Base-by-base conservation (phyloP, 2,888 invertebrate genomes). In the Polydrusus tereticollis region DNA sequence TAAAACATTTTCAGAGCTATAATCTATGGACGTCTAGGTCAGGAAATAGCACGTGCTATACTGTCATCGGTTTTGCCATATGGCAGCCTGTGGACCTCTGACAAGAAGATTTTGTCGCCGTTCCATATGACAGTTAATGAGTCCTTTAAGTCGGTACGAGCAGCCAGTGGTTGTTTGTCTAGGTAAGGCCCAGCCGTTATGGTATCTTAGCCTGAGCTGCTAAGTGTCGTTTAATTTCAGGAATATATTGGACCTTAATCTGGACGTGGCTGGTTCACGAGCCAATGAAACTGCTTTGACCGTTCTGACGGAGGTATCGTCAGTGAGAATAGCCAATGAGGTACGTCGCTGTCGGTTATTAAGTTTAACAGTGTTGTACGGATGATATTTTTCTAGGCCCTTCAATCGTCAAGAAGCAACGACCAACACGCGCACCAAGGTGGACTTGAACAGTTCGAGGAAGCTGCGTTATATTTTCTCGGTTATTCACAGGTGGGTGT, bases 391-490 rank as follows among this genome's bases (percentile, higher is more conserved):
- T 75, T 78, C 66, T 33, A 80, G 79, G 79, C 80, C n/a, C 52
- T 80, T 8, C 23, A 23, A n/a, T 74, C 76, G 16, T 75, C 76
- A 10, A 74, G 83, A 20, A 71, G 78, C 33, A 77, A 80, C 16
- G 45, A 75, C 26, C 63, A 77, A 14, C 86, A 87, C 75, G 78
- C 83, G 18, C 87, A 87, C 77, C 86, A 87, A 75, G 87, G 87
- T 2, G 86, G 86, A 0, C 78, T 88, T 72, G 87, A 88, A 75
- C 82, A 79, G 45, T 85, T 83, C 59, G 87, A 86, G 77, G 86
- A 87, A 65, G 84, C 86, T 26, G 86, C 87, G 55, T 82, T 89
- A 68, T 90, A 89, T 81, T 90, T 88, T 79, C 78, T 90, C 10
- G 81, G 88, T 0, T 89, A 87, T 78, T 86, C 88, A 10, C 90